Evolutionary conservation across 2,888 invertebrate species (phyloP), one percentile per base, ranked within the genome.

Genomic region (Caenorhabditis imperialis): DNA sequence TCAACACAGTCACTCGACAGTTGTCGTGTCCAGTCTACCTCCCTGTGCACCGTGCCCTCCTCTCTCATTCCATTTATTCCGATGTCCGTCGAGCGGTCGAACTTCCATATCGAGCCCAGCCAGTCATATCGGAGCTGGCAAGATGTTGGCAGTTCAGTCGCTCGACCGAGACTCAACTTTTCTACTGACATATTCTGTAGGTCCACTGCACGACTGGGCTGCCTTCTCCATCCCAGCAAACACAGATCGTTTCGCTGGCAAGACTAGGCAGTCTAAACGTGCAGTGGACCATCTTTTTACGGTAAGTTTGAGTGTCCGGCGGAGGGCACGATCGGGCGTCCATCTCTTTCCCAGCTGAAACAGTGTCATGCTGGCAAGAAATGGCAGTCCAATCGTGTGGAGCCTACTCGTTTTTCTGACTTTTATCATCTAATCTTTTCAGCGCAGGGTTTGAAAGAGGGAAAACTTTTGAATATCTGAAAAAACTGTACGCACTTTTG

Each of bases 71-170:
- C 12, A 48, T 42, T 57, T 48, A n/a, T 44, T 37, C 16, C 23
- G 44, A 57, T 67, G 57, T 67, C 67, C 57, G 37, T 35, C 50
- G 44, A 1, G 50, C 67, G 38, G 44, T 16, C 35, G 67, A 44
- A 42, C 57, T 67, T 67, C 67, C 67, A 50, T 40, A 18, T 67
- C 57, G 47, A 58, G 57, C 67, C 67, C 65, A 67, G 67, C 67
- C 33, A 38, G 27, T 38, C 18, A 35, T 35, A 37, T 38, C 25
- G 18, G n/a, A 20, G 67, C 67, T 67, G 67, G 67, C 67, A 67
- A 67, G 67, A 67, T 57, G 67, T 67, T 51, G 67, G 67, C 57
- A 67, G 67, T 55, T 67, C 57, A 51, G 51, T 44, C 57, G 67
- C 50, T 23, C 20, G 44, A 27, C n/a, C 27, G 38, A 27, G 67